A percentile compares a stretch with the other conserved stretches of the same genome.
Conservation (phyloP, 2,113 vertebrate species). For the Camelus bactrianus region DNA sequence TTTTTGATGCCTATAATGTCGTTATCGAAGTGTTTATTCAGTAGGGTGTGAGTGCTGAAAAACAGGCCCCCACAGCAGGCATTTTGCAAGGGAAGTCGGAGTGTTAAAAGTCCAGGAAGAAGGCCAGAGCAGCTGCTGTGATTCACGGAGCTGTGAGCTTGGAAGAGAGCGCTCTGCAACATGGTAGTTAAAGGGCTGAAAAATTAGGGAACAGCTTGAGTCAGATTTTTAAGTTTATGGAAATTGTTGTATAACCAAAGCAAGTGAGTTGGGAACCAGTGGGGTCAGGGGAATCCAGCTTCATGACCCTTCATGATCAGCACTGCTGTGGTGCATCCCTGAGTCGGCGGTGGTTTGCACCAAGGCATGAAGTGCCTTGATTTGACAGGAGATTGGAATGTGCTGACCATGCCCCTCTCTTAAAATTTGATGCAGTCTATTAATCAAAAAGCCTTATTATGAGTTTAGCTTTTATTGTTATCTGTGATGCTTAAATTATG, state of each 20-base stretch:
- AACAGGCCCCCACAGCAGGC: not conserved
- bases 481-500: not conserved
- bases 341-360: not conserved
- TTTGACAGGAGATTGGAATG: not conserved
- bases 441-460: not conserved
- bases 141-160: not conserved
- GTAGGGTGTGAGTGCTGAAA: not conserved
- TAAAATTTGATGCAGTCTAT: not conserved
- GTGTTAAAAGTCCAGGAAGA: not conserved
- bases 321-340: not conserved
- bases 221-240: conserved; percentile 4
- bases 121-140: conserved; percentile 9
- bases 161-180: not conserved
- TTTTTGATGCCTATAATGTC: not conserved
- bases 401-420: not conserved
- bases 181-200: not conserved
- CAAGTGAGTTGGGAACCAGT: not conserved
- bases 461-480: not conserved
- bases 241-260: not conserved
- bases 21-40: not conserved
- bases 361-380: not conserved
- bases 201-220: not conserved
- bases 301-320: not conserved
- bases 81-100: not conserved
- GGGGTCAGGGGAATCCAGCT: not conserved